Evolutionary conservation across 2,797 vertebrate genomes (phyloP).

Genomic region (Harpagifer antarcticus): DNA sequence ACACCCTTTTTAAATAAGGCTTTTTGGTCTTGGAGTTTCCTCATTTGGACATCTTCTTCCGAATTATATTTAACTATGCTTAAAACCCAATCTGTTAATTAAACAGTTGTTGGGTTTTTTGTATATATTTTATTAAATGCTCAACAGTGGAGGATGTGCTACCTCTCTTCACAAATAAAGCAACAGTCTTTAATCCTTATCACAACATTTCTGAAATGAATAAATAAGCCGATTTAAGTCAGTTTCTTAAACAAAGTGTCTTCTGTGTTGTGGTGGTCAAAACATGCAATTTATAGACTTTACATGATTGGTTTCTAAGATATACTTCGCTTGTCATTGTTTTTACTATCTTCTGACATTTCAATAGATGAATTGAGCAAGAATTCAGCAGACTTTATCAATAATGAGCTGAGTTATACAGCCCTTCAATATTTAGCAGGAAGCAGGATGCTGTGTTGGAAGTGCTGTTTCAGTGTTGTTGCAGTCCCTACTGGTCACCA

Average conservation of each 20-base stretch:
- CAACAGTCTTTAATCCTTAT: background rate
- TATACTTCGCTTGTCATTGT: background rate
- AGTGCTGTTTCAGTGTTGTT: background rate
- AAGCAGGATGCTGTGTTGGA: background rate
- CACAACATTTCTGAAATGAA: background rate
- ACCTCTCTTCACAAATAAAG: background rate
- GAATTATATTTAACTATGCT: background rate
- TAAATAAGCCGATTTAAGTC: background rate
- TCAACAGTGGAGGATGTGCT: background rate
- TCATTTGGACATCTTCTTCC: background rate
- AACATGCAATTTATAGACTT: background rate
- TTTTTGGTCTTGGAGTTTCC: background rate
- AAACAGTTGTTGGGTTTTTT: background rate
- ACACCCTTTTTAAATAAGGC: too few relatives aligned
- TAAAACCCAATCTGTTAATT: background rate
- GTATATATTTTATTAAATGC: slow-evolving; percentile 1
- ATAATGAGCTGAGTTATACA: background rate
- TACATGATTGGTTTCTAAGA: background rate
- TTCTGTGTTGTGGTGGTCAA: background rate
- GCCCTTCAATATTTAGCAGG: background rate
- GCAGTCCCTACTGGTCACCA: slow-evolving; percentile 56
- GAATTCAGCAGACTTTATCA: background rate
- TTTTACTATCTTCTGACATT: background rate
- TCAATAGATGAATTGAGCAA: background rate
- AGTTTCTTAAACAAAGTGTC: background rate